Evolutionary conservation across 2,888 invertebrate genomes (phyloP).

Genomic region (Heteromyza rotundicornis): DNA sequence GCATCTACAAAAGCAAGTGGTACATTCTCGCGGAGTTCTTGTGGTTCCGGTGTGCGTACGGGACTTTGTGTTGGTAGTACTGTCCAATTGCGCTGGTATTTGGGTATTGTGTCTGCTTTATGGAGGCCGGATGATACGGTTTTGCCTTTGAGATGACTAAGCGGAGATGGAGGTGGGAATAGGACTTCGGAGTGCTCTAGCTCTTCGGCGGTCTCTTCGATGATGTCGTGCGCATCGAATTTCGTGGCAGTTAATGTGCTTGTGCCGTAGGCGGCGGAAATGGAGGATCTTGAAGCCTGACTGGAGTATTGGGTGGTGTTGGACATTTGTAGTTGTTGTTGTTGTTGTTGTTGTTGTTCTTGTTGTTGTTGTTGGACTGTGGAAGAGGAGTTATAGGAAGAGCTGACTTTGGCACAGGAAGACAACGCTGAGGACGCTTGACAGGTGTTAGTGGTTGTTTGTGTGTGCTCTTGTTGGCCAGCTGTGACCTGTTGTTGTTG

Average conservation of each 20-base stretch:
- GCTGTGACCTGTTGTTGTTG: conserved; percentile 37
- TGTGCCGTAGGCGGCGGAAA: not conserved
- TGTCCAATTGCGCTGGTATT: conserved; percentile 71
- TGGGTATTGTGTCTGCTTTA: conserved; percentile 69
- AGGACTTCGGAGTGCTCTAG: conserved; percentile 54
- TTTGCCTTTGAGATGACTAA: conserved; percentile 55
- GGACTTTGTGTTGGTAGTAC: conserved; percentile 67
- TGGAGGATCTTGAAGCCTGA: conserved; percentile 36
- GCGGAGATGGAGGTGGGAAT: conserved; percentile 60
- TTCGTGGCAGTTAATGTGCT: conserved; percentile 29
- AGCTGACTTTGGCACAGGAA: conserved; percentile 46
- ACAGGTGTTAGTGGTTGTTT: conserved; percentile 16
- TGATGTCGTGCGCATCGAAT: conserved; percentile 46
- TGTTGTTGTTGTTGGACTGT: no score
- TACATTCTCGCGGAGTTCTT: conserved; percentile 63
- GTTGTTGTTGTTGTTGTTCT: no score
- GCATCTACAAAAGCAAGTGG: conserved; percentile 62
- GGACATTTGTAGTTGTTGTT: no score
- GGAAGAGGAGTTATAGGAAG: conserved; percentile 56
- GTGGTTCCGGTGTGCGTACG: conserved; percentile 67
- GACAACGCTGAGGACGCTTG: conserved; percentile 37
- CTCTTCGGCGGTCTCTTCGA: conserved; percentile 56
- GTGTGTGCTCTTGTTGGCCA: conserved; percentile 28
- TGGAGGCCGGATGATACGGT: conserved; percentile 66
- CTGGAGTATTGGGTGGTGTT: conserved; percentile 36